phyloP scores from a whole-genome alignment of 2,797 vertebrate genomes.

The Manis pentadactyla region DNA sequence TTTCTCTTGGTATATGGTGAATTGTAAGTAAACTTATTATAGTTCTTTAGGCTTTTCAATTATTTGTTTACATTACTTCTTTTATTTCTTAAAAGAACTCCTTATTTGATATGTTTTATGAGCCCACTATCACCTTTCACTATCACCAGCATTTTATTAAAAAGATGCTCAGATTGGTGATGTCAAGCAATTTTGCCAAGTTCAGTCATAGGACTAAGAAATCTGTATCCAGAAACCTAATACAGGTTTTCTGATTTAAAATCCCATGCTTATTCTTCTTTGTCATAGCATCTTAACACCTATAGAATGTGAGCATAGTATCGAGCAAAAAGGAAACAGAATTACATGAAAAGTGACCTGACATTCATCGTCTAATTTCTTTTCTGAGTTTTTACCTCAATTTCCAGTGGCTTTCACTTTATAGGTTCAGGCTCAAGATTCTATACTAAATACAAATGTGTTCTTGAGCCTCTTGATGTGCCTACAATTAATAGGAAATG shows the following conservation, averaged over 20 bases:
- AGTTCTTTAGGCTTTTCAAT: background rate
- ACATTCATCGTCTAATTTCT: background rate
- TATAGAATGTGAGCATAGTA: background rate
- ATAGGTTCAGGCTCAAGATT: background rate
- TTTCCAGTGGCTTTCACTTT: background rate
- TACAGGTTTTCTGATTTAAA: background rate
- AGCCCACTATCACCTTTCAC: background rate
- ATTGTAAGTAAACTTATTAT: background rate
- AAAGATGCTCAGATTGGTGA: background rate
- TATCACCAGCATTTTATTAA: background rate
- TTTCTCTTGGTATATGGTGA: background rate
- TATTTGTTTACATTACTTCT: background rate
- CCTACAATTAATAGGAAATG: background rate
- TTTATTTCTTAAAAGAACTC: background rate
- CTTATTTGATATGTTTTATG: background rate
- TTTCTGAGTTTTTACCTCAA: background rate
- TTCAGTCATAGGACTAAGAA: background rate
- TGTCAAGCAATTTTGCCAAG: background rate
- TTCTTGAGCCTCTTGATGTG: background rate
- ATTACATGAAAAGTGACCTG: background rate
- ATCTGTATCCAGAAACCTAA: background rate
- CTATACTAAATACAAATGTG: background rate
- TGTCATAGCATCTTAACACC: background rate
- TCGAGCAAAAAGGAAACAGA: background rate
- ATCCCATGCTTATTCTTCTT: background rate